Conservation (phyloP, 53 echinoderm and acorn worm species). For the Mesocentrotus franciscanus region DNA sequence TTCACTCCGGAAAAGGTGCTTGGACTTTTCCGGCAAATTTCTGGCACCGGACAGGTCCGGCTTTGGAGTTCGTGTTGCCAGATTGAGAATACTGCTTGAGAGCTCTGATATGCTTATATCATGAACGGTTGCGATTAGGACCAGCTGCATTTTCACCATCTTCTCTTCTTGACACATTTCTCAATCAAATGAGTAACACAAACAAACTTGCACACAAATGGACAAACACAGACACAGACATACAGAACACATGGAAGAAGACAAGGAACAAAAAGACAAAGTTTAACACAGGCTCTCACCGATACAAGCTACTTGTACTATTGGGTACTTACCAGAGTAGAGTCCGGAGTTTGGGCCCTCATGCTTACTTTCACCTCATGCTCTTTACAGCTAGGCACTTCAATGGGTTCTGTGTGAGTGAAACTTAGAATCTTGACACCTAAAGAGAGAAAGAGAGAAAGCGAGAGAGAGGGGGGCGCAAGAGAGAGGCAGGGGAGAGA, state of each 20-base stretch:
- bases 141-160: background rate
- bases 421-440: constrained; percentile 97
- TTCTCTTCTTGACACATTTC: background rate
- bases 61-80: background rate
- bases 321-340: constrained; percentile 85
- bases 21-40: constrained; percentile 12
- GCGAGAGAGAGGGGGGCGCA: background rate
- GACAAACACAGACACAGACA: background rate
- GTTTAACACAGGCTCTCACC: background rate
- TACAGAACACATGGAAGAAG: background rate
- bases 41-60: background rate
- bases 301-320: background rate
- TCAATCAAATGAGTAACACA: background rate
- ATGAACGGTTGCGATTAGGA: background rate
- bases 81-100: background rate
- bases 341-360: constrained; percentile 75
- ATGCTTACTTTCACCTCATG: constrained; percentile 75
- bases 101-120: background rate
- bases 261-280: background rate
- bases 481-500: background rate
- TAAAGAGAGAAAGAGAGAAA: background rate
- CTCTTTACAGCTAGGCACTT: constrained; percentile 87
- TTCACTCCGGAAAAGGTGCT: constrained; percentile 37
- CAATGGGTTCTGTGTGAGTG: constrained; percentile 92
- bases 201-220: background rate